Conservation (phyloP, 1,140 invertebrate species). For the Charaxes varanes region DNA sequence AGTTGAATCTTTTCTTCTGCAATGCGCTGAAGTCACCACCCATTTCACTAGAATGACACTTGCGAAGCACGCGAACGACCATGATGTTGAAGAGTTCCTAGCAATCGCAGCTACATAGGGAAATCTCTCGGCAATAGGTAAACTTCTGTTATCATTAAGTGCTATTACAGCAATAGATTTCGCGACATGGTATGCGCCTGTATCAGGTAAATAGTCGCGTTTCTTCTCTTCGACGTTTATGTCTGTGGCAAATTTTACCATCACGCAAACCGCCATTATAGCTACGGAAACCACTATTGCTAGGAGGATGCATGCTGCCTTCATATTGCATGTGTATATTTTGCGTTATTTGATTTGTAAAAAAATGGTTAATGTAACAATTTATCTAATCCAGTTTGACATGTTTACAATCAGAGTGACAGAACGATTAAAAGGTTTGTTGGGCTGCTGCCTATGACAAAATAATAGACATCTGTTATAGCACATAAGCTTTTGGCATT, state of each 20-base stretch:
- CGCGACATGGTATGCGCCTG: constrained; percentile 28
- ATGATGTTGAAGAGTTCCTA: constrained; percentile 32
- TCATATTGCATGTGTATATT: too few species aligned
- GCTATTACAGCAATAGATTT: constrained; percentile 36
- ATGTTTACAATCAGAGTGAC: too few species aligned
- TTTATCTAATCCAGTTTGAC: too few species aligned
- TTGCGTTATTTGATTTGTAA: too few species aligned
- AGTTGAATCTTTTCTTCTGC: constrained; percentile 28
- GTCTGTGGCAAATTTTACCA: constrained; percentile 62
- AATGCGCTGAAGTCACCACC: constrained; percentile 55
- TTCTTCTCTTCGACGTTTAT: constrained; percentile 51
- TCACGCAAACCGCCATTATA: constrained; percentile 54
- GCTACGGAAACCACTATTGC: constrained; percentile 42
- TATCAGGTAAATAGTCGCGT: constrained; percentile 25
- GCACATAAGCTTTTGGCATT: too few species aligned
- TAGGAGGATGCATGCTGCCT: constrained; percentile 47
- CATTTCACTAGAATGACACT: constrained; percentile 45
- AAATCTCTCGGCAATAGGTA: constrained; percentile 30
- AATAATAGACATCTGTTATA: too few species aligned
- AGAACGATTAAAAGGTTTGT: too few species aligned
- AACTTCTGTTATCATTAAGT: constrained; percentile 28
- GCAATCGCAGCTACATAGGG: constrained; percentile 42
- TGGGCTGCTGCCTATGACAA: too few species aligned
- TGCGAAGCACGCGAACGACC: constrained; percentile 52
- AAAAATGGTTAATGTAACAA: too few species aligned